A percentile compares a stretch with the other conserved stretches of the same genome.
Evolutionary conservation across 2,888 invertebrate genomes (phyloP).

Genomic region (Shargacucullia verbasci): DNA sequence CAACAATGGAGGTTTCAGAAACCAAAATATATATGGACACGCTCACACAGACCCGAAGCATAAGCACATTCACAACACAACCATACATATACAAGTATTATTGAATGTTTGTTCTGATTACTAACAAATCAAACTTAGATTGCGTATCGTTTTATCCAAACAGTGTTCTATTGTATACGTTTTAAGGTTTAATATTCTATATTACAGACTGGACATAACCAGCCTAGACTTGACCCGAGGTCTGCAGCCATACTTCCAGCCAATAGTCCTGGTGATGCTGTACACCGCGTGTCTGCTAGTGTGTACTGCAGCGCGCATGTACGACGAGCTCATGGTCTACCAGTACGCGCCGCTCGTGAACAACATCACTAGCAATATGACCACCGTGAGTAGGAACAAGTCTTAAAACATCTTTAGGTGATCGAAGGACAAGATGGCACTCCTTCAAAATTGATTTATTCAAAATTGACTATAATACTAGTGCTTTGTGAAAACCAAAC

Average conservation of each 20-base stretch:
- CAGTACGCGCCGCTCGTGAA: slow-evolving; percentile 75
- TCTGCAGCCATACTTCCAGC: slow-evolving; percentile 83
- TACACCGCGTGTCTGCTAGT: slow-evolving; percentile 83
- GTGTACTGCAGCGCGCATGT: slow-evolving; percentile 81
- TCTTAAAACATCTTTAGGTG: neutral
- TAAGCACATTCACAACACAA: too few relatives aligned
- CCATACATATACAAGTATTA: too few relatives aligned
- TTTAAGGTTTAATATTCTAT: neutral
- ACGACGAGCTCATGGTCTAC: slow-evolving; percentile 86
- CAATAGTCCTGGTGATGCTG: slow-evolving; percentile 81
- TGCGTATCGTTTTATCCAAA: too few relatives aligned
- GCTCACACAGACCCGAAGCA: too few relatives aligned
- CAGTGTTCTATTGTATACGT: too few relatives aligned
- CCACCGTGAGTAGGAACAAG: slow-evolving; percentile 68
- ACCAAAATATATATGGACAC: too few relatives aligned
- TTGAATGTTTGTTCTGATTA: too few relatives aligned
- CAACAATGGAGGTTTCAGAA: too few relatives aligned
- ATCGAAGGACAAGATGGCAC: too few relatives aligned
- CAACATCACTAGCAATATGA: slow-evolving; percentile 76
- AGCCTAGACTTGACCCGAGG: slow-evolving; percentile 78
- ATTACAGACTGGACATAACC: slow-evolving; percentile 77
- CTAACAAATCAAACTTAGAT: too few relatives aligned
- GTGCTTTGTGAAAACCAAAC: too few relatives aligned
- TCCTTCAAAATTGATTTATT: neutral
- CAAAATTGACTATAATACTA: too few relatives aligned